Evolutionary conservation across 2,797 vertebrate genomes (phyloP), one percentile per base, ranked within the genome.

Genomic region (Sebastiscus tertius): DNA sequence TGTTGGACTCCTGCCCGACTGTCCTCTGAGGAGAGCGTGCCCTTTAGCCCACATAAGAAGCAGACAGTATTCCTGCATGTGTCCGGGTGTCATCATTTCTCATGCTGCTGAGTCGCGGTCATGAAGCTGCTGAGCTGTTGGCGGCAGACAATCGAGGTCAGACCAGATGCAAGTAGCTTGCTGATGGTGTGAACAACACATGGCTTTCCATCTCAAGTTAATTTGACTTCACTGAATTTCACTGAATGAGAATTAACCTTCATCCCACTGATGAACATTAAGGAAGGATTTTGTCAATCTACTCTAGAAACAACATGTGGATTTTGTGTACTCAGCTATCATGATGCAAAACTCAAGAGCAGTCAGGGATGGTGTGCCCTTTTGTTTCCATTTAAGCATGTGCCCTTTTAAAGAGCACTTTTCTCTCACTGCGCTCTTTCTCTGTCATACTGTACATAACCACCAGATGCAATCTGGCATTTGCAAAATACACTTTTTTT

Each of bases 31-130:
- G 80, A 80, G 68, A 75, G 6, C 14, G 42, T 69, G 84, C 46
- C 84, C 87, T 90, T 79, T 86, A 66, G 74, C 84, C 83, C 34
- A 31, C 74, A 83, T 20, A 22, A 54, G 66, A 75, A 16, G 39
- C 70, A 71, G 63, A 26, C 77, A 18, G 29, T 13, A 49, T 71
- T 69, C 67, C 84, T 67, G 68, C 70, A 62, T 80, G 73, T 79
- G 59, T 67, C 78, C 8, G 60, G 26, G 61, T 66, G 77, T 81
- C 83, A 77, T 87, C 74, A 78, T 88, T 80, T 78, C 77, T 88
- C 85, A 75, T 33, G 75, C 74, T 64, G 69, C 22, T 22, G 27
- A 27, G 60, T 65, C 52, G 4, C 46, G 34, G 69, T 78, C 83
- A 65, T 63, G 59, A 69, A 74, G 59, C 68, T 42, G 64, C 77